Evolutionary conservation across 2,113 vertebrate species (phyloP).

Genomic region (Chaetura pelagica): DNA sequence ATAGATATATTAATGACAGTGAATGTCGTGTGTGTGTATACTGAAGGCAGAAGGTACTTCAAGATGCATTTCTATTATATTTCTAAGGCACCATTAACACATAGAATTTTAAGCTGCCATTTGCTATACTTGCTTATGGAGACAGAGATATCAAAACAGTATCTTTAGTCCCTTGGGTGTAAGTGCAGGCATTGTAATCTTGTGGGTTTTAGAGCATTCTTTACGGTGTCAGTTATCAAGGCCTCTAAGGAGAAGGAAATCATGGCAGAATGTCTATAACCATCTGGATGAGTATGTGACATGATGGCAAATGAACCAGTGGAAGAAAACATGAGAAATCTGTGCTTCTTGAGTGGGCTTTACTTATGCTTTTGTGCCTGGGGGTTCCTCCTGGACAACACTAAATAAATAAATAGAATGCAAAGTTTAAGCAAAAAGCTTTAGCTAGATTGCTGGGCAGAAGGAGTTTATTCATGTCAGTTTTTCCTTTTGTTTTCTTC

Average conservation of each 20-base stretch:
- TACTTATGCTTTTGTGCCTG: neutral
- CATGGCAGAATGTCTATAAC: neutral
- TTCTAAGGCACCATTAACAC: neutral
- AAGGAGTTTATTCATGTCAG: neutral
- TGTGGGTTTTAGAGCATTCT: neutral
- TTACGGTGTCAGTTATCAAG: neutral
- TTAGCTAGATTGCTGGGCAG: neutral
- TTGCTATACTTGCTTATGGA: neutral
- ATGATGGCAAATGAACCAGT: neutral
- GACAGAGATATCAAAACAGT: neutral
- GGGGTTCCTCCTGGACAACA: neutral
- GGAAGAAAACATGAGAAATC: neutral
- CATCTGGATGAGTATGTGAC: neutral
- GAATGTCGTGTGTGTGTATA: neutral
- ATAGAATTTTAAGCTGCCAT: neutral
- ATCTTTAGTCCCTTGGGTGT: neutral
- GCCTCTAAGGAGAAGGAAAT: neutral
- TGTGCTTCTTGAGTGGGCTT: neutral
- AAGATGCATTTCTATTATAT: neutral
- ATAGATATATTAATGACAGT: neutral
- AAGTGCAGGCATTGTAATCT: neutral
- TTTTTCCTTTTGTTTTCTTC: neutral
- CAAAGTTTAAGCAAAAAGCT: neutral
- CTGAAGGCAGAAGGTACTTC: neutral
- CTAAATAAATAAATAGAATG: slow-evolving; percentile 40